Base-by-base conservation (phyloP, 1,140 invertebrate species). In the Brachionus angularis region DNA sequence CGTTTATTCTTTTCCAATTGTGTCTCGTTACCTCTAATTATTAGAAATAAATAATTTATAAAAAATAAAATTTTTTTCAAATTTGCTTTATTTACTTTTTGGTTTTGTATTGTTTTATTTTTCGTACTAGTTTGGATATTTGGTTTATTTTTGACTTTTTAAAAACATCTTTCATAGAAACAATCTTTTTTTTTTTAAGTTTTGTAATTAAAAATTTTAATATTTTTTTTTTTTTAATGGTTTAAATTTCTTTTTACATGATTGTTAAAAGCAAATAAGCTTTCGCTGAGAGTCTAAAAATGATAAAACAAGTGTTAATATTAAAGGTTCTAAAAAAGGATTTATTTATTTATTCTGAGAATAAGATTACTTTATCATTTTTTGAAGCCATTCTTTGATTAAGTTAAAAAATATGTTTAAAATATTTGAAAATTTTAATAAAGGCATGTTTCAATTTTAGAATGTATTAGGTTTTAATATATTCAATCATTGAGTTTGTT, bases 1-100 rank as follows among this genome's bases (percentile, higher is more conserved):
- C 47, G 27, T 50, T 50, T 46, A n/a, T 67, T 67, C 25, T 67
- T 67, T 67, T 67, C 62, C n/a, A 67, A 10, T 25, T 67, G 62
- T 18, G 27, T 33, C 29, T 67, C 62, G 29, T 49, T 50, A 10
- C 62, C 62, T 67, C 62, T 67, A 16, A 27, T n/a, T n/a, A n/a
- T n/a, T n/a, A n/a, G n/a, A 47, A 47, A 50, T 21, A 42, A 14
- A 62, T 3, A 62, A 62, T 39, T 36, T 10, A 12, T 39, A n/a
- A 27, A n/a, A n/a, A 23, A 16, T 0, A 42, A n/a, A 21, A 21
- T 50, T 67, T 50, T 2, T 50, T 67, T 12, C 21, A 7, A 47
- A 18, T 67, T 50, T 4, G 4, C 4, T 1, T 16, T 29, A 5
- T 3, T 46, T 49, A 67, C 62, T 67, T 67, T 47, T 67, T 67